Evolutionary conservation across 2,797 vertebrate species (phyloP), one percentile per base, ranked within the genome.

Genomic region (Muraenolepis orangiensis): DNA sequence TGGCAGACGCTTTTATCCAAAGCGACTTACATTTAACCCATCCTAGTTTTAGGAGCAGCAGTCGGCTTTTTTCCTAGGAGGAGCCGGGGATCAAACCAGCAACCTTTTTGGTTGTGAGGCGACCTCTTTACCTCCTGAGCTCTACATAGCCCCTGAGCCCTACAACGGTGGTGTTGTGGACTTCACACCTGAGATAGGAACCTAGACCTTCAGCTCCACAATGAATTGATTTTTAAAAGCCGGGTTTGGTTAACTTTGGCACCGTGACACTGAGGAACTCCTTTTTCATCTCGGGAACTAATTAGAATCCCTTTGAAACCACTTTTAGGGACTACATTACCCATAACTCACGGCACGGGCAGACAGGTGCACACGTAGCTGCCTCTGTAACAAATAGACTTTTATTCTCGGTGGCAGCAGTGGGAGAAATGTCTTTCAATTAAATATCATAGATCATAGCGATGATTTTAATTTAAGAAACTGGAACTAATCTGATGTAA

Each of bases 381-480:
- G 28, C 79, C 68, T 34, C 66, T 82, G 42, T 72, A 80, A 80
- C 75, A 85, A 83, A 86, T 79, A 80, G 81, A 81, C 69, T 36
- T 34, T 46, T 81, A 69, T 73, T 51, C 73, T 78, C 69, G 72
- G 20, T 73, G 8, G 42, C 5, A 14, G 77, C 68, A 70, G 69
- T 71, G 71, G 71, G 76, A 81, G 70, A 83, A 84, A 83, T 87
- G 51, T 78, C 72, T 82, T 84, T 79, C 81, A 86, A 83, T 91
- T 87, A 87, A 84, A 85, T 46, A 70, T 78, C 74, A 86, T 87
- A 83, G 74, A 91, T 91, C 83, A 90, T 79, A 84, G 81, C 32
- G 61, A 79, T 67, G 76, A 73, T 81, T 87, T 87, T 85, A 84
- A 87, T 87, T 86, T 85, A 78, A 46, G 72, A 74, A n/a, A 75